Conservation (phyloP, 1,140 invertebrate genomes). For the Pentalonia nigronervosa region DNA sequence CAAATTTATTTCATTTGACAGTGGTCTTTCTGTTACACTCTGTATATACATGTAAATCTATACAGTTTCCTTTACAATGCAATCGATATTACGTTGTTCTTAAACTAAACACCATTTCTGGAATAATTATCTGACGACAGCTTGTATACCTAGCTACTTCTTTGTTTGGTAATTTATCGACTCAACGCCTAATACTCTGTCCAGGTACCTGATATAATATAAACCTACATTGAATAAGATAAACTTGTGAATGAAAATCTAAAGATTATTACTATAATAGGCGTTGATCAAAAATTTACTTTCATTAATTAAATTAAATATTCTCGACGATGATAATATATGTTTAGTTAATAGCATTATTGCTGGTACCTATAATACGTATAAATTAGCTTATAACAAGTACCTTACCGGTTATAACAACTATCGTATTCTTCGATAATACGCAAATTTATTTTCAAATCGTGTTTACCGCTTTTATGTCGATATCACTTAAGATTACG, state of each 20-base stretch:
- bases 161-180: background rate
- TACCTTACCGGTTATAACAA: background rate
- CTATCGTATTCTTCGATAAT: background rate
- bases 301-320: background rate
- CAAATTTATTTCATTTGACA: too few relatives aligned
- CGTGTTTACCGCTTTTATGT: background rate
- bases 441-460: background rate
- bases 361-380: background rate
- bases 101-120: too few relatives aligned
- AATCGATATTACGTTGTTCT: too few relatives aligned
- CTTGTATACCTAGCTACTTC: too few relatives aligned
- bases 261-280: background rate
- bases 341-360: background rate
- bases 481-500: background rate
- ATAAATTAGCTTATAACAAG: background rate
- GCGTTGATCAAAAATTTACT: background rate
- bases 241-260: background rate
- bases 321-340: background rate
- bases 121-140: too few relatives aligned
- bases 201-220: background rate
- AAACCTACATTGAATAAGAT: background rate
- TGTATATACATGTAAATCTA: too few relatives aligned
- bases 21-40: too few relatives aligned
- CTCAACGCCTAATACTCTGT: background rate
- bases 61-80: too few relatives aligned